phyloP scores from a whole-genome alignment of 2,888 invertebrate species.

The Nemoura dubitans region DNA sequence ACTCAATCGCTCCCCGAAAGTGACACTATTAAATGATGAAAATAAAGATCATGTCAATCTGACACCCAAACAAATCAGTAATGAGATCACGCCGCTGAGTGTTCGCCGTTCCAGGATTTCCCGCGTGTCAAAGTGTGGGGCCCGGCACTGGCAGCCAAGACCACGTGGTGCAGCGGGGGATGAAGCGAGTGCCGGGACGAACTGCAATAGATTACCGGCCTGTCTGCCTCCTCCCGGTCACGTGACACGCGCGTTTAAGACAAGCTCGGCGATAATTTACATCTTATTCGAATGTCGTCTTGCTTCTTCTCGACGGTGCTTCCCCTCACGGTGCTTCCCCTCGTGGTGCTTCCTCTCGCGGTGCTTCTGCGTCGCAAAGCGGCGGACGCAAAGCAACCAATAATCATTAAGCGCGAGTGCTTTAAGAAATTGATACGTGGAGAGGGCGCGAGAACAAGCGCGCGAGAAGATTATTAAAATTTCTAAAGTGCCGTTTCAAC shows the following conservation, averaged over 20 bases:
- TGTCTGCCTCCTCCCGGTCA: background rate
- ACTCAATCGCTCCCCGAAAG: too few relatives aligned
- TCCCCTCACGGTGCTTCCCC: background rate
- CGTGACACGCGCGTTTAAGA: conserved; percentile 38
- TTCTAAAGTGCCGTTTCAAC: conserved; percentile 20
- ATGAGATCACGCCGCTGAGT: background rate
- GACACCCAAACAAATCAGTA: too few relatives aligned
- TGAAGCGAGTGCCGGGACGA: background rate
- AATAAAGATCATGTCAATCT: too few relatives aligned
- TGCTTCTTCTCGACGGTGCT: background rate
- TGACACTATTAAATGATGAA: too few relatives aligned
- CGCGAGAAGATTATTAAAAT: conserved; percentile 26
- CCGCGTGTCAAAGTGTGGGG: background rate
- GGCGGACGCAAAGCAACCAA: conserved; percentile 43
- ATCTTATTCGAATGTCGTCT: conserved; percentile 42
- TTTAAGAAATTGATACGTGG: conserved; percentile 37
- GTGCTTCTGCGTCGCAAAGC: background rate
- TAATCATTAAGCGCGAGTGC: conserved; percentile 45
- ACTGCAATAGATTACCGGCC: conserved; percentile 35
- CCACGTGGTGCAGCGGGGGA: background rate
- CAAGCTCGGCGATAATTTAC: conserved; percentile 43
- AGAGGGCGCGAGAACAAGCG: background rate
- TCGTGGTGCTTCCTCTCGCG: background rate
- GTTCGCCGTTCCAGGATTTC: too few relatives aligned
- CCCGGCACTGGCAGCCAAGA: background rate